Evolutionary conservation across 2,797 vertebrate genomes (phyloP).

Genomic region (Gila robusta): DNA sequence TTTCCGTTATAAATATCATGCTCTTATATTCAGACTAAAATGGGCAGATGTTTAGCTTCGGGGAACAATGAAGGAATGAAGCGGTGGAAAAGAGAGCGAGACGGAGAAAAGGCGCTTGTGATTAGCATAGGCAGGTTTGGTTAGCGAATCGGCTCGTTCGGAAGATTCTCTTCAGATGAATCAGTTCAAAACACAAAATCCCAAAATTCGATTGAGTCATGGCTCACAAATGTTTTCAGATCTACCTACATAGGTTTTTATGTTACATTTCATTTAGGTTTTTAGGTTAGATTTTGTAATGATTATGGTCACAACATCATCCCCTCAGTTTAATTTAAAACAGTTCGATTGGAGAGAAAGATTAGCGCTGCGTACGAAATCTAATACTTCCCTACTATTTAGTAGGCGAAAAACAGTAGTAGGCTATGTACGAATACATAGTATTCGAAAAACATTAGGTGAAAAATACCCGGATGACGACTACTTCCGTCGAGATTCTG

Average conservation of each 20-base stretch:
- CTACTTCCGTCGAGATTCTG: too few species aligned
- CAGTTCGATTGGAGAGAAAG: not conserved
- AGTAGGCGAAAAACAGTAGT: too few species aligned
- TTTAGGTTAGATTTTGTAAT: not conserved
- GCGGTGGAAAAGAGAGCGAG: not conserved
- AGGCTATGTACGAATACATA: too few species aligned
- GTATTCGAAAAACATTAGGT: too few species aligned
- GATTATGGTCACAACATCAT: not conserved
- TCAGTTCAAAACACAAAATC: not conserved
- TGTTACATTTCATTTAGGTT: not conserved
- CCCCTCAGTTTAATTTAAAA: not conserved
- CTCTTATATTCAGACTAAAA: slow-evolving; percentile 48
- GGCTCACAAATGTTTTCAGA: not conserved
- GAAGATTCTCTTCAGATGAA: not conserved
- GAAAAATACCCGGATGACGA: too few species aligned
- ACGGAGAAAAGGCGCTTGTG: slow-evolving; percentile 13
- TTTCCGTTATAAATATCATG: not conserved
- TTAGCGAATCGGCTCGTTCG: slow-evolving; percentile 17
- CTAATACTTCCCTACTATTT: too few species aligned
- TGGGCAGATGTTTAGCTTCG: slow-evolving; percentile 38
- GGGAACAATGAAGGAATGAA: slow-evolving; percentile 9
- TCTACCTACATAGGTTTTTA: not conserved
- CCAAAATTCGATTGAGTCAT: not conserved
- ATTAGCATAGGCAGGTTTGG: not conserved
- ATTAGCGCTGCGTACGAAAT: not conserved